A percentile compares a stretch with the other conserved stretches of the same genome.
These are phyloP conservation scores for Yoshiicerus persimilis DNA, from an alignment of 1,140 invertebrate genomes.

Conservation along the genomic window DNA sequence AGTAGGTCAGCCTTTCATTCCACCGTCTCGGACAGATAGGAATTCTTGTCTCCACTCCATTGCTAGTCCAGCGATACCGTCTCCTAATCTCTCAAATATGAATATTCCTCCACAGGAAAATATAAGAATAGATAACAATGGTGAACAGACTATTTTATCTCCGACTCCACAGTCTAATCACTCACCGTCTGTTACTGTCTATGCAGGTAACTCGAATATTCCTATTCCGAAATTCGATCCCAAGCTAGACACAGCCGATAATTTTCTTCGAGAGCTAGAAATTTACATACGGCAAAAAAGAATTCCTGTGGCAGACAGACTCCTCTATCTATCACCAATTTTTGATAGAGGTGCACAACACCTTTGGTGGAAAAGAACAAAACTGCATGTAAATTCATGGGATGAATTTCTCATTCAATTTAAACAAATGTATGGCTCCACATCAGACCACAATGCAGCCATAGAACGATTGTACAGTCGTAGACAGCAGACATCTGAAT, in stretches of 20 bases:
- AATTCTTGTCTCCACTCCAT: no score
- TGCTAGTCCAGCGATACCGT: no score
- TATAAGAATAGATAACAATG: no score
- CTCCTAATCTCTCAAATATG: no score
- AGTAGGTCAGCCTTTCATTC: no score
- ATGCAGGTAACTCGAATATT: neutral
- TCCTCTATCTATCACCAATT: neutral
- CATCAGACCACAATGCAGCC: neutral
- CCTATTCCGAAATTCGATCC: neutral
- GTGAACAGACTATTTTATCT: no score
- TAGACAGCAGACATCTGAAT: neutral
- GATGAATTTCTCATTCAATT: neutral
- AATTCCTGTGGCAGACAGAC: neutral
- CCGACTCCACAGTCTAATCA: no score
- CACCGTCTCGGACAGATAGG: no score
- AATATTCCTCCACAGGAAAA: no score
- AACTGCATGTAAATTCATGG: neutral
- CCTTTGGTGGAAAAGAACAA: neutral
- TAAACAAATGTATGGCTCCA: neutral
- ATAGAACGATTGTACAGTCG: neutral
- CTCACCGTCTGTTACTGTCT: neutral
- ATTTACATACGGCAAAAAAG: neutral
- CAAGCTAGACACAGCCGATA: neutral
- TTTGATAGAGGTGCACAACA: neutral
- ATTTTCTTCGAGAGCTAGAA: neutral